Percentiles rank a stretch among this genome's conserved stretches.
Evolutionary conservation across 2,888 invertebrate species (phyloP).

Genomic region (Mechanitis messenoides): DNA sequence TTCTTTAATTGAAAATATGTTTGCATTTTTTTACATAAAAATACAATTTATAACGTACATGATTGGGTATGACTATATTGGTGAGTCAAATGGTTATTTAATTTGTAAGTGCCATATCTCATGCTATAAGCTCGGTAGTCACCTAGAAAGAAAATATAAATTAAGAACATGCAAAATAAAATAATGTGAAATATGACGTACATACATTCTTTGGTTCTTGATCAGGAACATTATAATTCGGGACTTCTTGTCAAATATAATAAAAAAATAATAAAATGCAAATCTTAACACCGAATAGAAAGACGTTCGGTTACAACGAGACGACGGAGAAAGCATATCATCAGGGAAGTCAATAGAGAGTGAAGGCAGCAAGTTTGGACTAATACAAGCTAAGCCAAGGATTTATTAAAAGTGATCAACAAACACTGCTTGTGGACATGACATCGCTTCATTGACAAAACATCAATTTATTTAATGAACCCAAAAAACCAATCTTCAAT

Average conservation of each 20-base stretch:
- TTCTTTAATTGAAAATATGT: too few species aligned
- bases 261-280: conserved; percentile 11
- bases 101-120: conserved; percentile 64
- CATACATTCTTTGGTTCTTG: conserved; percentile 29
- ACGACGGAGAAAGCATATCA: conserved; percentile 48
- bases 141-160: conserved; percentile 59
- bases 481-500: conserved; percentile 26
- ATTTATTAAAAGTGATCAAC: conserved; percentile 41
- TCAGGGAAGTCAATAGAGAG: conserved; percentile 43
- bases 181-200: conserved; percentile 9
- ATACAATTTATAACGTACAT: conserved; percentile 52
- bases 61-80: conserved; percentile 52
- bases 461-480: conserved; percentile 13
- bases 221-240: conserved; percentile 19
- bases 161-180: conserved; percentile 46
- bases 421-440: conserved; percentile 59
- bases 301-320: conserved; percentile 31
- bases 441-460: conserved; percentile 43
- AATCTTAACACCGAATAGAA: conserved; percentile 24
- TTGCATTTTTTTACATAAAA: too few species aligned
- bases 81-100: conserved; percentile 55
- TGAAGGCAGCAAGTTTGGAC: conserved; percentile 41
- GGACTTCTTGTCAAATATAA: conserved; percentile 18
- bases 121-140: conserved; percentile 61
- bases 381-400: conserved; percentile 65